These are phyloP conservation scores for Melierax canorus DNA, from an alignment of 2,113 vertebrate species.

Conservation along the genomic window DNA sequence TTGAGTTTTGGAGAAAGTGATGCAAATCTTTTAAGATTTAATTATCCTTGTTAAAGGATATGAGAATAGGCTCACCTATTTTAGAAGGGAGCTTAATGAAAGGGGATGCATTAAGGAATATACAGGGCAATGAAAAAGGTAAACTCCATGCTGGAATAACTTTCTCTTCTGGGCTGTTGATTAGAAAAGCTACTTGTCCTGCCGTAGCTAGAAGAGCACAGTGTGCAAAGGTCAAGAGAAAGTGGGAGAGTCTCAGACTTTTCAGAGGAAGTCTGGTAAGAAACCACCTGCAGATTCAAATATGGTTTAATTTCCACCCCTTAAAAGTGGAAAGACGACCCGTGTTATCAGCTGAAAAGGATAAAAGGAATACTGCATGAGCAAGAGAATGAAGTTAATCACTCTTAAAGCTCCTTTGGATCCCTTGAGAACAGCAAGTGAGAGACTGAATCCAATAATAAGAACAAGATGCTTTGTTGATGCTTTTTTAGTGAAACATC, in stretches of 20 bases:
- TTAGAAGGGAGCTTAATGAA: background rate
- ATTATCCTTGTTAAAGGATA: background rate
- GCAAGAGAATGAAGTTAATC: background rate
- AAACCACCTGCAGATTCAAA: background rate
- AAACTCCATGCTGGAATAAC: background rate
- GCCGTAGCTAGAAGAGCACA: background rate
- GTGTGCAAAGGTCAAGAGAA: background rate
- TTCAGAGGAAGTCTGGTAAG: background rate
- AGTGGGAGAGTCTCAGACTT: background rate
- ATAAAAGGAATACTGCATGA: background rate
- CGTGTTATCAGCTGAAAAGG: background rate
- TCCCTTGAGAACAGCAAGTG: background rate
- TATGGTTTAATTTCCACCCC: background rate
- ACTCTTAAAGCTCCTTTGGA: background rate
- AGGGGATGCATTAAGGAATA: background rate
- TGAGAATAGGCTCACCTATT: background rate
- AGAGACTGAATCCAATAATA: background rate
- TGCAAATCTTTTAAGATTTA: background rate
- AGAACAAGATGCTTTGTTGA: background rate
- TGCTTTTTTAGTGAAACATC: background rate
- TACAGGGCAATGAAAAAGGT: background rate
- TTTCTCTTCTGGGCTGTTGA: background rate
- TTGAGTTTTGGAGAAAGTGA: background rate
- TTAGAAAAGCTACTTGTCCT: background rate
- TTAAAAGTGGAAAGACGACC: background rate